These are phyloP conservation scores for Salvator merianae DNA, from an alignment of 2,113 vertebrate genomes.

Conservation along the genomic window DNA sequence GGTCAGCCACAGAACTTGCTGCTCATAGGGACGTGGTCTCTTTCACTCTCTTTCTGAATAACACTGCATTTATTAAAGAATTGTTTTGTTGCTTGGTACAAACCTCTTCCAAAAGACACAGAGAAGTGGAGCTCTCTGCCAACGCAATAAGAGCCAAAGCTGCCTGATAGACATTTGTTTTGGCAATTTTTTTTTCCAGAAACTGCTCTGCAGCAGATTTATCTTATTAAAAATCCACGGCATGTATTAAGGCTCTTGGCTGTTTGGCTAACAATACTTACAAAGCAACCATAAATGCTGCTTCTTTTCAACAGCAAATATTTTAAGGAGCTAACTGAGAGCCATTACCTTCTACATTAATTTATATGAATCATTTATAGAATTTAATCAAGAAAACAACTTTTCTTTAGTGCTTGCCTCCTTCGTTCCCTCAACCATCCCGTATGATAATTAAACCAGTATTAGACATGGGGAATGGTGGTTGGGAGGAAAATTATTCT, in stretches of 20 bases:
- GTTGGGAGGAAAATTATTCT: background rate
- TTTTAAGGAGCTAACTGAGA: slow-evolving; percentile 6
- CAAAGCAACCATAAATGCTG: background rate
- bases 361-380: background rate
- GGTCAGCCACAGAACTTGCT: background rate
- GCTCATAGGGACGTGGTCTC: background rate
- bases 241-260: background rate
- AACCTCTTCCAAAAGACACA: background rate
- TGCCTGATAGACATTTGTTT: background rate
- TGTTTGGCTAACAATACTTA: slow-evolving; percentile 19
- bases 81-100: background rate
- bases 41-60: background rate
- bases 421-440: background rate
- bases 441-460: background rate
- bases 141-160: fast-evolving
- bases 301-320: slow-evolving; percentile 19
- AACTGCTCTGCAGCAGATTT: fast-evolving
- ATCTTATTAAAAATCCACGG: background rate
- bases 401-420: background rate
- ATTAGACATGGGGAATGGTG: background rate
- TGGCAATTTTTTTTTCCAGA: background rate
- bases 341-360: background rate
- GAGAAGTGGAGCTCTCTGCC: background rate
- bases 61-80: fast-evolving
- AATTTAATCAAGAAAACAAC: background rate